These are phyloP conservation scores for Battus philenor DNA, from an alignment of 1,140 invertebrate genomes.

Conservation along the genomic window DNA sequence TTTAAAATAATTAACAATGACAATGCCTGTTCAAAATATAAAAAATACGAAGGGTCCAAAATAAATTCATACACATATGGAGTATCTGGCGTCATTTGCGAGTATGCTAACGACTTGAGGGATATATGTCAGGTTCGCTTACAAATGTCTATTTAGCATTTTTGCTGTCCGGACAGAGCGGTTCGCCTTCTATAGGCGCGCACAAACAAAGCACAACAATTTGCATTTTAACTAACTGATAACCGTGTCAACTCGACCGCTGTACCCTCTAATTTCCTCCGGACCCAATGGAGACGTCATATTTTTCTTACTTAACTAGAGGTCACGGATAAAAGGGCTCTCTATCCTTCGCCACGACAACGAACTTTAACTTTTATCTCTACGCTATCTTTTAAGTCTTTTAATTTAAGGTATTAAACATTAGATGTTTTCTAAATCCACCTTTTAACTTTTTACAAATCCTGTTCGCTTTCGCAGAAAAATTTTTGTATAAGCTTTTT, in stretches of 20 bases:
- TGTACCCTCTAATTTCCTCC: slow-evolving; percentile 39
- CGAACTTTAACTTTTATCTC: slow-evolving; percentile 36
- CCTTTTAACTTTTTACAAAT: no score
- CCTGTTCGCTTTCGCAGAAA: no score
- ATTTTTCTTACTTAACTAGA: slow-evolving; percentile 34
- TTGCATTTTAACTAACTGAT: slow-evolving; percentile 70
- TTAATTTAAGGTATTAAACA: no score
- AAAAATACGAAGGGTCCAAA: slow-evolving; percentile 3
- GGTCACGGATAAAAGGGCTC: slow-evolving; percentile 30
- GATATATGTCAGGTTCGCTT: slow-evolving; percentile 40
- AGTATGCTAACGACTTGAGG: slow-evolving; percentile 34
- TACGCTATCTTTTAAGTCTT: slow-evolving; percentile 8
- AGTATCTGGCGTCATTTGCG: slow-evolving; percentile 24
- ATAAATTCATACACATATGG: slow-evolving; percentile 6
- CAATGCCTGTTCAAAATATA: no score
- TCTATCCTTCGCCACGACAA: slow-evolving; percentile 29
- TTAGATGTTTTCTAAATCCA: no score
- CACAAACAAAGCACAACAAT: slow-evolving; percentile 64
- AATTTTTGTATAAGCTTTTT: no score
- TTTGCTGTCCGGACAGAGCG: slow-evolving; percentile 30
- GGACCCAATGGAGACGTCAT: slow-evolving; percentile 35
- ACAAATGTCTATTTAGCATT: slow-evolving; percentile 63
- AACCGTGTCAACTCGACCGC: slow-evolving; percentile 41
- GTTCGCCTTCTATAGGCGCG: slow-evolving; percentile 36
- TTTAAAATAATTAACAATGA: no score